A percentile compares a stretch with the other conserved stretches of the same genome.
phyloP scores from a whole-genome alignment of 2,888 invertebrate genomes.

The Cantharis rufa region DNA sequence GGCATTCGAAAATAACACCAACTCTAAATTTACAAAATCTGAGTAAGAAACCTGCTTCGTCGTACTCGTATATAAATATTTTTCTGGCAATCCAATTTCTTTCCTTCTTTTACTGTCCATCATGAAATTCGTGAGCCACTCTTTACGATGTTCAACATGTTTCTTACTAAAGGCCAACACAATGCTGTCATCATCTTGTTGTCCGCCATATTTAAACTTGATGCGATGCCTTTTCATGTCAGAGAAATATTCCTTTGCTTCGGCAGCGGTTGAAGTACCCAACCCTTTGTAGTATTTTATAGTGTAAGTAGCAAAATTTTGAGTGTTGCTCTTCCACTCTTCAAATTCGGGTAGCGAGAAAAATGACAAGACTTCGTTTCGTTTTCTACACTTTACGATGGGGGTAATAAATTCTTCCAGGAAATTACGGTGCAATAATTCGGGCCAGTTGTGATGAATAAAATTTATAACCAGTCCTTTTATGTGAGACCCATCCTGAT shows the following conservation, averaged over 20 bases:
- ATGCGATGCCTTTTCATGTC: constrained; percentile 95
- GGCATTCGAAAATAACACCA: constrained; percentile 93
- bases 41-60: constrained; percentile 78
- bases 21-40: constrained; percentile 94
- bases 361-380: constrained; percentile 81
- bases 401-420: constrained; percentile 99
- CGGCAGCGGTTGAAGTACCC: constrained; percentile 98
- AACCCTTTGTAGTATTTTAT: constrained; percentile 99
- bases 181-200: constrained; percentile 90
- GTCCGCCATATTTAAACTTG: constrained; percentile 82
- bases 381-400: constrained; percentile 94
- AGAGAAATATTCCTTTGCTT: constrained; percentile 98
- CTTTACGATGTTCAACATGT: constrained; percentile 92
- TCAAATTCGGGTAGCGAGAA: constrained; percentile 98
- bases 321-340: constrained; percentile 91
- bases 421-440: constrained; percentile 83
- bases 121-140: constrained; percentile 97
- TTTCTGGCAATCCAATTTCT: constrained; percentile 82
- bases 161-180: constrained; percentile 95
- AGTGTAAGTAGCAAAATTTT: constrained; percentile 87
- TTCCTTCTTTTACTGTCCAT: constrained; percentile 83
- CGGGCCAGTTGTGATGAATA: constrained; percentile 98
- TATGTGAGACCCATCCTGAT: constrained; percentile 99
- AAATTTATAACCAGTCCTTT: constrained; percentile 98
- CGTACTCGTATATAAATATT: constrained; percentile 89